A percentile compares a stretch with the other conserved stretches of the same genome.
These are phyloP conservation scores for Drosophila subobscura DNA, from an alignment of 1,140 invertebrate genomes.

Conservation along the genomic window DNA sequence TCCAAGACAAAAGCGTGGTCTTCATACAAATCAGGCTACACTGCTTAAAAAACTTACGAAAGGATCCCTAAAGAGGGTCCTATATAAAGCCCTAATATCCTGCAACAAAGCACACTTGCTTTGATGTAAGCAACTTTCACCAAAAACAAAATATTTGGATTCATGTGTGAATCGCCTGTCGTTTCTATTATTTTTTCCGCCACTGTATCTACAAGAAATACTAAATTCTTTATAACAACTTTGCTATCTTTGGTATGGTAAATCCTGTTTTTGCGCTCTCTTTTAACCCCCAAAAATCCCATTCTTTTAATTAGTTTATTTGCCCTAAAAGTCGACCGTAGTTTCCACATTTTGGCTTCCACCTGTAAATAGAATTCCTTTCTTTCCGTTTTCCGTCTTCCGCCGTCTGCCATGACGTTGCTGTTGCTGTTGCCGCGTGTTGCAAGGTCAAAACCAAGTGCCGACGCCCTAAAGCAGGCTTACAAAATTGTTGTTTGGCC, in stretches of 20 bases:
- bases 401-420: constrained; percentile 25
- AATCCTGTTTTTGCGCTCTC: constrained; percentile 45
- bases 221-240: background rate
- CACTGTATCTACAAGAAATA: too few species aligned
- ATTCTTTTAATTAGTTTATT: constrained; percentile 13
- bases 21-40: too few species aligned
- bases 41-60: too few species aligned
- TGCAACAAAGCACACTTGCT: too few species aligned
- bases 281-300: background rate
- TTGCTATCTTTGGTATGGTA: background rate
- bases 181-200: too few species aligned
- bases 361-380: constrained; percentile 61
- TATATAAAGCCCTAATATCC: too few species aligned
- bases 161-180: too few species aligned
- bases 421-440: constrained; percentile 17
- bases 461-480: constrained; percentile 10
- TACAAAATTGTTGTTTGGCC: constrained; percentile 17
- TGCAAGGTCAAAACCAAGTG: constrained; percentile 24
- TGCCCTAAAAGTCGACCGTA: constrained; percentile 53
- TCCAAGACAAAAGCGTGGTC: too few species aligned
- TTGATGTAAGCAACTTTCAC: too few species aligned
- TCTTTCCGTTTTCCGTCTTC: background rate
- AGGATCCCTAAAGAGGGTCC: too few species aligned
- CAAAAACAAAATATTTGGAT: too few species aligned
- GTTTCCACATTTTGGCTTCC: constrained; percentile 24